These are phyloP conservation scores for Adoxophyes honmai DNA, from an alignment of 1,140 invertebrate genomes.

Conservation along the genomic window DNA sequence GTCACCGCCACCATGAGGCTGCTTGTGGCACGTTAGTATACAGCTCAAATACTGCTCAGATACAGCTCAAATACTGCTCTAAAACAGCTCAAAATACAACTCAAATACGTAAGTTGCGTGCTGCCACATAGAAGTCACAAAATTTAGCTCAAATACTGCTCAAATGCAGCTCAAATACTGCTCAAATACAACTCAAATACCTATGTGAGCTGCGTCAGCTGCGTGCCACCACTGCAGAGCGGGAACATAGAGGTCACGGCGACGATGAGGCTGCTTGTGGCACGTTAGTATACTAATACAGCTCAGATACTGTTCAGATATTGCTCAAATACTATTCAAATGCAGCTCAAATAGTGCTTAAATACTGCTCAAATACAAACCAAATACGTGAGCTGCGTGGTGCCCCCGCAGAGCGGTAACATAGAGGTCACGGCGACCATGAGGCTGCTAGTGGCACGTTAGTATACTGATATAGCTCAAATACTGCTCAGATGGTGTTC, in stretches of 20 bases:
- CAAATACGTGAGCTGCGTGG: slow-evolving; percentile 78
- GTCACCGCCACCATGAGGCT: slow-evolving; percentile 79
- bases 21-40: slow-evolving; percentile 84
- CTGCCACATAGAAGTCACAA: neutral
- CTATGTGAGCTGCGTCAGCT: slow-evolving; percentile 73
- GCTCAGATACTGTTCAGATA: neutral
- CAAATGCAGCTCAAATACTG: too few relatives aligned
- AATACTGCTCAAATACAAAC: too few relatives aligned
- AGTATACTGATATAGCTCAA: slow-evolving; percentile 62
- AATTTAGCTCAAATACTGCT: too few relatives aligned
- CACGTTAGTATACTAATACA: slow-evolving; percentile 80
- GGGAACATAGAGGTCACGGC: slow-evolving; percentile 77
- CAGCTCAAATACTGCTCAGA: neutral
- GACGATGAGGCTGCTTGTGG: slow-evolving; percentile 81
- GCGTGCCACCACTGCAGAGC: slow-evolving; percentile 76
- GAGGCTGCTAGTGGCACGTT: slow-evolving; percentile 84
- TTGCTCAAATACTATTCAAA: too few relatives aligned
- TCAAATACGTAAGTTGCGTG: neutral
- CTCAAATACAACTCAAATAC: too few relatives aligned
- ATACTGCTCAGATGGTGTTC: too few relatives aligned
- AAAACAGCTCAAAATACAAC: neutral
- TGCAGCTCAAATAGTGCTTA: too few relatives aligned
- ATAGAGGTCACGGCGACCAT: slow-evolving; percentile 78
- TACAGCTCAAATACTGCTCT: too few relatives aligned
- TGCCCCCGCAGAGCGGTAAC: slow-evolving; percentile 72